Evolutionary conservation across 1,140 invertebrate genomes (phyloP), one percentile per base, ranked within the genome.

Genomic region (Sycophila sp.): DNA sequence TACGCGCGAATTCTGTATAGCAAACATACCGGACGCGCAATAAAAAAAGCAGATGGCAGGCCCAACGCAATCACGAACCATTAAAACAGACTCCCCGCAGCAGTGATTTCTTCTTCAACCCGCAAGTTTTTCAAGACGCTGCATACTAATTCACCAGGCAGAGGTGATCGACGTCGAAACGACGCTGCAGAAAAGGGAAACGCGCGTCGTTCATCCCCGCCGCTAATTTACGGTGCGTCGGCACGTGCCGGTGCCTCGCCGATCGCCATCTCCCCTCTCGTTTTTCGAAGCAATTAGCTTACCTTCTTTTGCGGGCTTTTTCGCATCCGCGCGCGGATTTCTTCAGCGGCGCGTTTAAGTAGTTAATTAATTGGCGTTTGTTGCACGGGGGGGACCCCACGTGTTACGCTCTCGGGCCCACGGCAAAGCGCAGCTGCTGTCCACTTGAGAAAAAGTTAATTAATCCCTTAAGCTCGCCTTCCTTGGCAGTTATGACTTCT

Each of bases 221-320:
- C n/a, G 49, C 62, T 65, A 53, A 65, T 65, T 47, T 60, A n/a
- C 24, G n/a, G 38, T 40, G 19, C 58, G 15, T 15, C 58, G 40
- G 32, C 63, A 53, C 63, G 63, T 15, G 36, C 63, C 36, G 13
- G 11, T 47, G 8, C n/a, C n/a, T n/a, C n/a, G 8, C 17, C 49
- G 22, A 30, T 11, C 26, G 2, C n/a, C n/a, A n/a, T n/a, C n/a
- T n/a, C n/a, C n/a, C n/a, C n/a, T n/a, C n/a, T 51, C 2, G 24
- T 22, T 62, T 62, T 62, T 62, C 59, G 63, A 55, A n/a, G 63
- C 36, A 65, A 65, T 65, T 65, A 65, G 42, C 63, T 65, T 22
- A 36, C 63, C 63, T 65, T 55, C 63, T 38, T 32, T 36, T 47
- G 62, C 62, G 47, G 26, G 62, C 47, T 13, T 13, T 8, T 53